phyloP scores from a whole-genome alignment of 2,797 vertebrate genomes.

The Anas flavirostris region DNA sequence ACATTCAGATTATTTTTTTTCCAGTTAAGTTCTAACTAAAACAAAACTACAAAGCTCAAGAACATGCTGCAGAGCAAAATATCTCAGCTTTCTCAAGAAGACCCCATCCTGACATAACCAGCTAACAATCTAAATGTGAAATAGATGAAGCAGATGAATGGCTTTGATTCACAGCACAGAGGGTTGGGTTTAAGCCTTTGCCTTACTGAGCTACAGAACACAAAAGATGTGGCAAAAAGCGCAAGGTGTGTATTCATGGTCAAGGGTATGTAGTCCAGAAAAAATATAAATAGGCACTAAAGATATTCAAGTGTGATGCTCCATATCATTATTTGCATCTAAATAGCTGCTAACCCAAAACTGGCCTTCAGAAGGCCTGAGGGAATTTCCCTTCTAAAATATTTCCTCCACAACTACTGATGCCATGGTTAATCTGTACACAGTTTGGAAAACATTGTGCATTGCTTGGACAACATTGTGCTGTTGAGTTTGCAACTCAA shows the following conservation, averaged over 20 bases:
- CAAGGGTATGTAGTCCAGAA: not conserved
- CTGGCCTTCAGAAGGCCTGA: rapidly evolving
- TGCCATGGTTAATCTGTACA: not conserved
- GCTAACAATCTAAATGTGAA: not conserved
- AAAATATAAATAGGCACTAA: not conserved
- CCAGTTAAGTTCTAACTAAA: not conserved
- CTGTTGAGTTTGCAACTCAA: not conserved
- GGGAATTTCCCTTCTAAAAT: not conserved
- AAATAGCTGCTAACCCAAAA: not conserved
- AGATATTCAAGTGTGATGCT: not conserved
- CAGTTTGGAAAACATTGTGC: not conserved
- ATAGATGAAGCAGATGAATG: not conserved
- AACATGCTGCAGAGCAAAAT: not conserved
- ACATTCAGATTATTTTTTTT: rapidly evolving
- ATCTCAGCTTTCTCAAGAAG: not conserved
- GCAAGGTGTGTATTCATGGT: not conserved
- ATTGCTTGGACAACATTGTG: not conserved
- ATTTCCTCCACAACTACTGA: not conserved
- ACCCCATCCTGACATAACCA: not conserved
- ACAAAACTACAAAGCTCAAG: not conserved
- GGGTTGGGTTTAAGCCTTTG: not conserved
- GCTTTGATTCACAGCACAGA: not conserved
- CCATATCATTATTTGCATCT: not conserved
- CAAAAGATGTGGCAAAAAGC: not conserved
- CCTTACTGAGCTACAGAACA: not conserved